Conservation (phyloP, 1,140 invertebrate genomes). For the Heliconius hewitsoni region DNA sequence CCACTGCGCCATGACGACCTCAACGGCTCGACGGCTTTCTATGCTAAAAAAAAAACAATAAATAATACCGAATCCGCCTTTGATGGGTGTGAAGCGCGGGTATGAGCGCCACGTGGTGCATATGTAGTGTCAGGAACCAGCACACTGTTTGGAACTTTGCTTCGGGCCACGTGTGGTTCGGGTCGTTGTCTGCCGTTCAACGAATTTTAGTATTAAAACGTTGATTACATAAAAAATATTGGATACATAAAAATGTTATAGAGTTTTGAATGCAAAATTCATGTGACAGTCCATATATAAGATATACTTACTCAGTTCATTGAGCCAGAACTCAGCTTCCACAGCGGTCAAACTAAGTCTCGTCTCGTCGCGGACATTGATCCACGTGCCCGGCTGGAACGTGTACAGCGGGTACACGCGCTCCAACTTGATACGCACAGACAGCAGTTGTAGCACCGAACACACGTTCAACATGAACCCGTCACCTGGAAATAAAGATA, state of each 20-base stretch:
- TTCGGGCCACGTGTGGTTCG: constrained; percentile 85
- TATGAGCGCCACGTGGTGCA: constrained; percentile 94
- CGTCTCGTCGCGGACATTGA: constrained; percentile 92
- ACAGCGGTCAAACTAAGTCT: constrained; percentile 90
- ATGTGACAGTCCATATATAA: no score
- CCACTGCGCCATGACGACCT: no score
- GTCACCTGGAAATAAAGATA: constrained; percentile 82
- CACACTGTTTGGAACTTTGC: constrained; percentile 97
- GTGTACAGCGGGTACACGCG: constrained; percentile 93
- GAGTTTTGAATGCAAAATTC: no score
- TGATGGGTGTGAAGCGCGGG: constrained; percentile 95
- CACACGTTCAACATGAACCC: constrained; percentile 97
- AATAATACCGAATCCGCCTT: constrained; percentile 82
- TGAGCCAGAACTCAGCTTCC: constrained; percentile 89
- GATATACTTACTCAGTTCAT: constrained; percentile 83
- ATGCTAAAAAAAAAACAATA: no score
- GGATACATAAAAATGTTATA: no score
- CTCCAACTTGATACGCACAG: constrained; percentile 91
- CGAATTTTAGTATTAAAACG: constrained; percentile 38
- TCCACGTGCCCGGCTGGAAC: constrained; percentile 89
- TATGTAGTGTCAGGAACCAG: constrained; percentile 97
- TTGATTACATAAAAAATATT: background rate
- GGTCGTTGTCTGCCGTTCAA: constrained; percentile 63
- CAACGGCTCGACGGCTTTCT: no score
- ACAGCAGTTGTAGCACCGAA: constrained; percentile 93